These are phyloP conservation scores for Bos taurus DNA, from an alignment of 2,113 vertebrate genomes.

Conservation along the genomic window ARS-UCD2.0 NC_037334.1:70457501-70458000, in stretches of 20 bases:
- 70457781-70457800: background rate
- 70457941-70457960: background rate
- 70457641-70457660: constrained; percentile 60
- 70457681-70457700: constrained; percentile 61
- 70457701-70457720: background rate
- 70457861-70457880: background rate
- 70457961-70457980: background rate
- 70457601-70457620: constrained; percentile 74
- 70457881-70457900: background rate
- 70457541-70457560: constrained; percentile 61
- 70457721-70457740: background rate
- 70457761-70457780: background rate
- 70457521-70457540: constrained; percentile 80
- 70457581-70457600: constrained; percentile 79
- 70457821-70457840: background rate
- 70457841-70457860: background rate
- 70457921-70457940: background rate
- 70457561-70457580: constrained; percentile 74
- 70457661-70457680: constrained; percentile 66
- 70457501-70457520: constrained; percentile 70
- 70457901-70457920: background rate
- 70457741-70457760: background rate
- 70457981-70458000: background rate
- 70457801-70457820: too few species aligned
- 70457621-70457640: constrained; percentile 69